These are phyloP conservation scores for Melitaea cinxia DNA, from an alignment of 1,140 invertebrate genomes.

Conservation along the genomic window DNA sequence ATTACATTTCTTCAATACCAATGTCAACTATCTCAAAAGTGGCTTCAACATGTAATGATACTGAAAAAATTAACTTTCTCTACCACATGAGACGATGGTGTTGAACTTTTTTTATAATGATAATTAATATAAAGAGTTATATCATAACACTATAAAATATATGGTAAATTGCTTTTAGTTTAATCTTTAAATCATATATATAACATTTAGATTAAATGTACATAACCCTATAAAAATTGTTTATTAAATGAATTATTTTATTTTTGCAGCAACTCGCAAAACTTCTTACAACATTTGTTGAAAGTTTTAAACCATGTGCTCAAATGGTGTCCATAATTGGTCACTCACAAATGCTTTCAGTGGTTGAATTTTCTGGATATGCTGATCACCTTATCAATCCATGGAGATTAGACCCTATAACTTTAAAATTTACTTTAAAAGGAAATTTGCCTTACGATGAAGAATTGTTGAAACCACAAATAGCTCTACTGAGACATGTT, in stretches of 20 bases:
- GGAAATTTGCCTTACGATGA: constrained; percentile 96
- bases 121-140: no score
- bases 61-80: no score
- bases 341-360: constrained; percentile 93
- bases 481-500: constrained; percentile 92
- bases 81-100: no score
- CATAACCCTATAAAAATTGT: not conserved
- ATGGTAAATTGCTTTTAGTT: no score
- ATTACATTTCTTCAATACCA: no score
- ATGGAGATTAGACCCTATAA: constrained; percentile 94
- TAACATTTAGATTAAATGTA: no score
- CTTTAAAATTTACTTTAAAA: constrained; percentile 93
- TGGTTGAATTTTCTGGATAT: constrained; percentile 94
- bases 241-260: constrained; percentile 1
- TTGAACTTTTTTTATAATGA: no score
- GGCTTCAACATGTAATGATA: no score
- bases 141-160: no score
- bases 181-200: no score
- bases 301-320: constrained; percentile 94
- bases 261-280: constrained; percentile 89
- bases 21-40: no score
- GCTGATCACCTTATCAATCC: constrained; percentile 94
- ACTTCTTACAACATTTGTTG: constrained; percentile 93
- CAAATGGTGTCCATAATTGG: constrained; percentile 98
- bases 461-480: constrained; percentile 95